Evolutionary conservation across 2,113 vertebrate species (phyloP).

Genomic region (Ameiurus melas): DNA sequence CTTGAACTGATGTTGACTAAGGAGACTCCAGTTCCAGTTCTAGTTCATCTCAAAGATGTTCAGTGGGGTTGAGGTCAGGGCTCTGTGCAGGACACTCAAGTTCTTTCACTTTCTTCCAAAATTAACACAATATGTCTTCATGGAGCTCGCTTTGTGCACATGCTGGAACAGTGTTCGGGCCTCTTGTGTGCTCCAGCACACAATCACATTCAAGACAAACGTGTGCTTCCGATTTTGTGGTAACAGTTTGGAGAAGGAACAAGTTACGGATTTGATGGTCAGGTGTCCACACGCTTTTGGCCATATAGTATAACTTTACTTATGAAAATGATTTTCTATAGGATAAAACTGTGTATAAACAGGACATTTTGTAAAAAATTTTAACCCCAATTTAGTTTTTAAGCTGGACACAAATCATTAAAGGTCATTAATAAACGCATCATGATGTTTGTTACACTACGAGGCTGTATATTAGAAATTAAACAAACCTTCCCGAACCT

Average conservation of each 20-base stretch:
- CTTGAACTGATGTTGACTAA: not conserved
- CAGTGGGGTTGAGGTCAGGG: not conserved
- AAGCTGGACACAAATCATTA: too few species aligned
- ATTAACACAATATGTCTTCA: too few species aligned
- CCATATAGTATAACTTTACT: not conserved
- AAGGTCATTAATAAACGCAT: too few species aligned
- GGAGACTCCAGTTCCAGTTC: not conserved
- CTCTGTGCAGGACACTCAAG: not conserved
- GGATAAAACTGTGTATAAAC: too few species aligned
- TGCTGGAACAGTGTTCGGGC: not conserved
- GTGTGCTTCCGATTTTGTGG: not conserved
- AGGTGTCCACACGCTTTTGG: not conserved
- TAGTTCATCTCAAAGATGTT: not conserved
- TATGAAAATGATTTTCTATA: too few species aligned
- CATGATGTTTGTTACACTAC: not conserved
- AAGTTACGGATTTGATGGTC: not conserved
- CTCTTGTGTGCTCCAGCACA: not conserved
- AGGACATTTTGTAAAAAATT: too few species aligned
- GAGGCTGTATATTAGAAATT: not conserved
- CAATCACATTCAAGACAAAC: not conserved
- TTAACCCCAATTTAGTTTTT: too few species aligned
- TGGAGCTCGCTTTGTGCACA: too few species aligned
- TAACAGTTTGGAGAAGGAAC: not conserved
- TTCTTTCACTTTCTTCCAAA: not conserved
- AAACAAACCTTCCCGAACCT: not conserved